Base-by-base conservation (phyloP, 2,113 vertebrate genomes). In the Gyps fulvus region DNA sequence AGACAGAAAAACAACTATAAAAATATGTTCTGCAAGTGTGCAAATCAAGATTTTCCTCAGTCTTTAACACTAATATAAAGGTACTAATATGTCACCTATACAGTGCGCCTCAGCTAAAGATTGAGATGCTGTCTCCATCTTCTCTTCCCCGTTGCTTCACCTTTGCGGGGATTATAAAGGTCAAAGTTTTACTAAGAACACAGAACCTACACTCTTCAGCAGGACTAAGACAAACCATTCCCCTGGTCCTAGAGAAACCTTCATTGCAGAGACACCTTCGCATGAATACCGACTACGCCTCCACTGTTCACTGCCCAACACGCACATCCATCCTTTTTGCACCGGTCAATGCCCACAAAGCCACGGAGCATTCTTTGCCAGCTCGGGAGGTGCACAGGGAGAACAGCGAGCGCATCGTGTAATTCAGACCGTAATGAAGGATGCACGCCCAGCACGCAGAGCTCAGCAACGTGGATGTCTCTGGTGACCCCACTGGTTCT, bases 241-340 rank as follows among this genome's bases (percentile, higher is more conserved):
- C 14, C 27, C 34, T 25, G 10, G 62, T 36, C 11, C 47, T 9
- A 55, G 10, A 47, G 17, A 62, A 8, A 31, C 20, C 22, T 25
- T 52, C 2, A 6, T 2, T 54, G 32, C 25, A 55, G 23, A 52
- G n/a, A 22, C 17, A 47, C 11, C 6, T 43, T 77, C 0, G 0
- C 20, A 29, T 74, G 49, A 52, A 10, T 54, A 32, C 40, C 25
- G 29, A n/a, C 43, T 42, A 20, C 0, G 7, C 3, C 20, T 61
- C 31, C 8, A 7, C 20, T 54, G 34, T 20, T 65, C 0, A 0
- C 47, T 63, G 27, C 38, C 34, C 54, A 42, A 19, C 34, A 73
- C 4, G 16, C 11, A 43, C 31, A 43, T 20, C 18, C 42, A 67
- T 13, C 31, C 21, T 25, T 70, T 45, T 21, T 40, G n/a, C 2